A percentile compares a stretch with the other conserved stretches of the same genome.
Conservation (phyloP, 2,888 invertebrate genomes). For the Conchocele bisecta region DNA sequence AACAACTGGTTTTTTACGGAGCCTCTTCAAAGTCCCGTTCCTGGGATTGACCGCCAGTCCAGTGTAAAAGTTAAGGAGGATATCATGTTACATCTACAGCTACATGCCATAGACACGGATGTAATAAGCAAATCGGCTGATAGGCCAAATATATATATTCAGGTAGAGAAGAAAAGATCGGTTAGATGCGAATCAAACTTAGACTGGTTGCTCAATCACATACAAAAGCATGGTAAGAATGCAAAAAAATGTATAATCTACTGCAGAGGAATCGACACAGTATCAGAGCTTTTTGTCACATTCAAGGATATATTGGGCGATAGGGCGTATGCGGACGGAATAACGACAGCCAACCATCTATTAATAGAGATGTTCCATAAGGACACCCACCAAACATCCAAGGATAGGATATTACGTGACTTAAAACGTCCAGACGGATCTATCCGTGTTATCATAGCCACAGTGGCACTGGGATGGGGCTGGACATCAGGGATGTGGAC, state of each 20-base stretch:
- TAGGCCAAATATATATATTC: constrained; percentile 43
- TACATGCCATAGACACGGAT: constrained; percentile 20
- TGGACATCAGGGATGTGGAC: constrained; percentile 41
- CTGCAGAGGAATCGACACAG: constrained; percentile 46
- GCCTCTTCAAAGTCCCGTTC: constrained; percentile 37
- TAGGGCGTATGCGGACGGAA: constrained; percentile 26
- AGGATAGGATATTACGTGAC: constrained; percentile 25
- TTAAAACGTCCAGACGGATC: constrained; percentile 15
- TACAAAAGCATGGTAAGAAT: constrained; percentile 11
- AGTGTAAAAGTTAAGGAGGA: constrained; percentile 34
- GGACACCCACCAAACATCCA: constrained; percentile 41
- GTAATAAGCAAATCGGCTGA: constrained; percentile 21
- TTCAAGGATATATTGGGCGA: constrained; percentile 34
- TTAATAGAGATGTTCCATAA: constrained; percentile 57
- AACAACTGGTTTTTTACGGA: constrained; percentile 29
- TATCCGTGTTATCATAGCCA: constrained; percentile 41
- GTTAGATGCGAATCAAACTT: constrained; percentile 6
- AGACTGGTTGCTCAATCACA: constrained; percentile 31
- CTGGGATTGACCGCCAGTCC: constrained; percentile 43
- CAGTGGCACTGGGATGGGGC: constrained; percentile 54
- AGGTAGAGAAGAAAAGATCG: constrained; percentile 16
- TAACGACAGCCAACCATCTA: constrained; percentile 17
- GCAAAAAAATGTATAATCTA: constrained; percentile 44
- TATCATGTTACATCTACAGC: constrained; percentile 32
- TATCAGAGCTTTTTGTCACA: constrained; percentile 38